These are phyloP conservation scores for Glaucidium brasilianum DNA, from an alignment of 2,113 vertebrate genomes.

Conservation along the genomic window DNA sequence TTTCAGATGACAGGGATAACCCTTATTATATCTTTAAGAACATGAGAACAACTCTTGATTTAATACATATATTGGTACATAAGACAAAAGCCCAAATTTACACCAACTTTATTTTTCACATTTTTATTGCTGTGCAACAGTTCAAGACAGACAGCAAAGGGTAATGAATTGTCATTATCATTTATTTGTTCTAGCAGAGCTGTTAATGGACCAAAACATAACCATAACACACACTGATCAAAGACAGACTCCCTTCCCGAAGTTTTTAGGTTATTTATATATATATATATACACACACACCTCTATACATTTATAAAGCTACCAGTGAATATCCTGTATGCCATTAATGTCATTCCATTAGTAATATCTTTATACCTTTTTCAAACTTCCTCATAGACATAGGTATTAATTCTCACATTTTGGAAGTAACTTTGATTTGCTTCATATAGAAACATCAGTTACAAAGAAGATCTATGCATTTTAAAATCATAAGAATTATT, in stretches of 20 bases:
- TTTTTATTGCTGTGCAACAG: neutral
- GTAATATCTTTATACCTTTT: neutral
- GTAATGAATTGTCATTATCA: neutral
- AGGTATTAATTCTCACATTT: neutral
- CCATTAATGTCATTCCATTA: neutral
- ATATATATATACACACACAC: neutral
- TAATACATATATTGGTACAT: neutral
- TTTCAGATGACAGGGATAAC: conserved; percentile 15
- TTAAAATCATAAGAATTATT: neutral
- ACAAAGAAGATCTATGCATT: neutral
- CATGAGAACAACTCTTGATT: neutral
- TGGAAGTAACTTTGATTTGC: neutral
- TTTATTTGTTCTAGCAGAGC: neutral
- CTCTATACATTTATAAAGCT: neutral
- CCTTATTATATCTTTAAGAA: neutral
- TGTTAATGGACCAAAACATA: neutral
- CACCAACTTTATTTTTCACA: neutral
- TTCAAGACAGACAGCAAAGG: neutral
- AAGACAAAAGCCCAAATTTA: neutral
- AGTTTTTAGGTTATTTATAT: neutral
- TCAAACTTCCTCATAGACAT: neutral
- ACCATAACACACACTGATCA: neutral
- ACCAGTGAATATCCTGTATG: neutral
- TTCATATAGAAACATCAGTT: neutral
- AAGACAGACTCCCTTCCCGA: neutral